A percentile compares a stretch with the other conserved stretches of the same genome.
Conservation (phyloP, 1,140 invertebrate genomes). For the Zaprionus tsacasi region DNA sequence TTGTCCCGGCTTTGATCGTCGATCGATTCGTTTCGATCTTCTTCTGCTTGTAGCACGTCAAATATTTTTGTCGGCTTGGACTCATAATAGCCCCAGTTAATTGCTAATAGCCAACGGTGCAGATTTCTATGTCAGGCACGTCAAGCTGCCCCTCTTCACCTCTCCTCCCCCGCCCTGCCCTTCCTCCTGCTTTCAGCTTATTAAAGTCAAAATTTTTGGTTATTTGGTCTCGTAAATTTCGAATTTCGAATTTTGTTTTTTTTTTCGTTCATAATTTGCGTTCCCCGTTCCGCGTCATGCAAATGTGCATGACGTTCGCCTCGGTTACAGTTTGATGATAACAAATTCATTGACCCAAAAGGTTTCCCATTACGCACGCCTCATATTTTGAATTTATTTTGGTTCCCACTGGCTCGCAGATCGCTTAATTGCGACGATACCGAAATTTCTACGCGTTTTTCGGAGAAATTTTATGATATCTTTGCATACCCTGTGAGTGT, state of each 20-base stretch:
- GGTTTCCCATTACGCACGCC: constrained; percentile 55
- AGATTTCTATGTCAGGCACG: constrained; percentile 80
- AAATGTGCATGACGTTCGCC: constrained; percentile 79
- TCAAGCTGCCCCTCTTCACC: constrained; percentile 34
- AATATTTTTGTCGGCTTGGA: constrained; percentile 68
- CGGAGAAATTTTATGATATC: constrained; percentile 45
- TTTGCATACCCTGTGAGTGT: constrained; percentile 16
- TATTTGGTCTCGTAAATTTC: constrained; percentile 49
- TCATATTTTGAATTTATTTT: constrained; percentile 43
- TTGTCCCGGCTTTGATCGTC: constrained; percentile 51
- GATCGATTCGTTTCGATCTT: constrained; percentile 82
- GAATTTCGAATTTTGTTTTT: constrained; percentile 37
- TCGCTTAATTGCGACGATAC: constrained; percentile 47
- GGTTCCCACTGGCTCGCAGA: constrained; percentile 40
- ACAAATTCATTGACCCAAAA: constrained; percentile 76
- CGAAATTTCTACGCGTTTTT: constrained; percentile 44
- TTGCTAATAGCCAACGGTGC: constrained; percentile 82
- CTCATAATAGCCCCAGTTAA: constrained; percentile 82
- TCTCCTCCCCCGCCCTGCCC: background rate
- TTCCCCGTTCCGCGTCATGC: constrained; percentile 62
- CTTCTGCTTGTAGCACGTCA: constrained; percentile 81
- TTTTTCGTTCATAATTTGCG: constrained; percentile 56
- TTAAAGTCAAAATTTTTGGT: constrained; percentile 58
- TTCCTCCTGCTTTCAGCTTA: constrained; percentile 44
- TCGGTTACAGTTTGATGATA: constrained; percentile 78